A percentile compares a stretch with the other conserved stretches of the same genome.
phyloP scores from a whole-genome alignment of 2,113 vertebrate genomes.

The Leiothrix lutea region DNA sequence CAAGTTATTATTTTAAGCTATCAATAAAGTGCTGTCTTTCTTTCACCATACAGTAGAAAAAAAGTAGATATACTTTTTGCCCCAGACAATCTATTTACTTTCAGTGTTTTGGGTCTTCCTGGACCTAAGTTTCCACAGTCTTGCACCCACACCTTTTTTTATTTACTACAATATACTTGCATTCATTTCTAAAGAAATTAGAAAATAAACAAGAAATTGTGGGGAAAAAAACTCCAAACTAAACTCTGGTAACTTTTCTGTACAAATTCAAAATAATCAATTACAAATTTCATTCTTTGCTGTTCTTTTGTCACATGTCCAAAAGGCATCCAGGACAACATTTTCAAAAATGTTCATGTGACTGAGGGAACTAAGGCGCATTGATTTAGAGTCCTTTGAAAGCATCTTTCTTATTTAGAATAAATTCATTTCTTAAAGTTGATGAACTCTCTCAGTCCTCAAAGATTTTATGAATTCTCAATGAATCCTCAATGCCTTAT shows the following conservation, averaged over 20 bases:
- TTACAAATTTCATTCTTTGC: neutral
- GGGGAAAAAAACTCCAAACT: fast-evolving
- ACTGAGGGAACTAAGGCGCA: neutral
- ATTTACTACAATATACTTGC: neutral
- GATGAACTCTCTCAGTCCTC: neutral
- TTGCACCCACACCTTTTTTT: neutral
- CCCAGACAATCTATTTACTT: neutral
- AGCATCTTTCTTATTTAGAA: neutral
- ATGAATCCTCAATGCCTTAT: neutral
- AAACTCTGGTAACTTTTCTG: neutral
- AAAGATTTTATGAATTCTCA: neutral
- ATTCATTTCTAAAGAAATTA: neutral
- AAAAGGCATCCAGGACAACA: neutral
- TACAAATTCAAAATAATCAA: neutral
- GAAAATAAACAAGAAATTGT: neutral
- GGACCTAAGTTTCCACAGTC: neutral
- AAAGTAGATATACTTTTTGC: neutral
- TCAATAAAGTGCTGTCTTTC: neutral
- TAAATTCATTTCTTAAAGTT: neutral
- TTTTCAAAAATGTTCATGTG: neutral
- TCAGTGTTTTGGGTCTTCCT: neutral
- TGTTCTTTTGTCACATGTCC: neutral
- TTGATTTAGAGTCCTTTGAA: neutral
- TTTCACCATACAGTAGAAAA: neutral
- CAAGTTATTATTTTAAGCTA: neutral